Conservation (phyloP, 1,140 invertebrate species). For the Trissolcus basalis region DNA sequence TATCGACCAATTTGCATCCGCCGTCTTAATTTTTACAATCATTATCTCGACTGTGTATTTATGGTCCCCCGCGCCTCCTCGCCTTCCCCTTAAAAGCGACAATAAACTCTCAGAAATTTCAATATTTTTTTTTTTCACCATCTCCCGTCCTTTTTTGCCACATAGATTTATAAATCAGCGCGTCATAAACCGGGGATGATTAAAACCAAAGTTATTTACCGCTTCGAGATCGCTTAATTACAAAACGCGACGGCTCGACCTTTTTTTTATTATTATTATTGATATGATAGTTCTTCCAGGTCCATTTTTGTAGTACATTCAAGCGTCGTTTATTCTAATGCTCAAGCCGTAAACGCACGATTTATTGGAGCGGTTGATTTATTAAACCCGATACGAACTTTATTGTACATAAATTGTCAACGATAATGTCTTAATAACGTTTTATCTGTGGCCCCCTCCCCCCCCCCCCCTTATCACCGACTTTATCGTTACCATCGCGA, state of each 20-base stretch:
- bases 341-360: slow-evolving; percentile 33
- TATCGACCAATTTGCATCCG: slow-evolving; percentile 51
- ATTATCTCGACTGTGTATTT: slow-evolving; percentile 40
- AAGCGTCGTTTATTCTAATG: slow-evolving; percentile 41
- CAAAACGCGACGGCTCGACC: slow-evolving; percentile 4
- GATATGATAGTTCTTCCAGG: slow-evolving; percentile 1
- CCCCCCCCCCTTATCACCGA: slow-evolving; percentile 6
- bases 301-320: slow-evolving; percentile 7
- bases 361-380: slow-evolving; percentile 42
- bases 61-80: slow-evolving; percentile 14
- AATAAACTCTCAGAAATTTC: slow-evolving; percentile 19
- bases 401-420: slow-evolving; percentile 54
- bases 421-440: slow-evolving; percentile 52
- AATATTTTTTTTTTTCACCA: too few species aligned
- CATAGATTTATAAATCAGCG: slow-evolving; percentile 44
- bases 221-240: slow-evolving; percentile 47
- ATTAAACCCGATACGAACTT: slow-evolving; percentile 34
- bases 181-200: slow-evolving; percentile 50
- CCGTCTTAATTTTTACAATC: slow-evolving; percentile 52
- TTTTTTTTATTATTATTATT: slow-evolving; percentile 27
- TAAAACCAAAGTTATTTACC: slow-evolving; percentile 53
- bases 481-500: slow-evolving; percentile 32
- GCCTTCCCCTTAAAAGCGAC: slow-evolving; percentile 14
- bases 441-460: slow-evolving; percentile 38
- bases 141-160: too few species aligned